Evolutionary conservation across 2,797 vertebrate genomes (phyloP), one percentile per base, ranked within the genome.

Genomic region (Natrix natrix): DNA sequence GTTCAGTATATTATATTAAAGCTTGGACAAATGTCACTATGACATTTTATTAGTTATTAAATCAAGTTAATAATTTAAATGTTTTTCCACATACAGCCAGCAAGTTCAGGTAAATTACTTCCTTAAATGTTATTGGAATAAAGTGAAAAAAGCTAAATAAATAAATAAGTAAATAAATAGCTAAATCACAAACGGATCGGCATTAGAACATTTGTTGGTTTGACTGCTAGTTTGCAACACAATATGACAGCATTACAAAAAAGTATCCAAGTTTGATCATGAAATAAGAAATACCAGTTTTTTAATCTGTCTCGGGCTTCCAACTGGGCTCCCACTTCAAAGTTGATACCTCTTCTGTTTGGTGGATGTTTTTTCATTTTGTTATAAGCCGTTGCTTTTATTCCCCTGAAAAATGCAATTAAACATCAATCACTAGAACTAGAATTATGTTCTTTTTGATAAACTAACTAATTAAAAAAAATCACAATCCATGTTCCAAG

Each of bases 361-460:
- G 99, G 99, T 96, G 99, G 99, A 96, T 98, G 98, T 98, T 99
- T 99, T 98, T 98, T 99, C 99, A 99, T 99, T 98, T 97, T 98
- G 97, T 97, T 96, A 97, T 97, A 98, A 95, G 93, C 96, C 97
- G 97, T 97, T 98, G 97, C 96, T 97, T 98, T 97, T 98, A 97
- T 96, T 97, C 96, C 97, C 97, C 97, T 98, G 97, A 97, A 97
- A 97, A 98, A 98, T 96, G 95, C 97, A 98, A 98, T 97, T 97
- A 95, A 94, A 96, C 96, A 97, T 95, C 93, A 97, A 97, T 97
- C 96, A 97, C 96, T 95, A 96, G 96, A 96, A 95, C 94, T 93
- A 16, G 96, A 43, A 95, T 95, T 93, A 93, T 94, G 95, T 95
- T 93, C 93, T 88, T 95, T 94, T 94, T 93, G 48, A 90, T 93